Base-by-base conservation (phyloP, 2,113 vertebrate genomes). In the Eleginops maclovinus region DNA sequence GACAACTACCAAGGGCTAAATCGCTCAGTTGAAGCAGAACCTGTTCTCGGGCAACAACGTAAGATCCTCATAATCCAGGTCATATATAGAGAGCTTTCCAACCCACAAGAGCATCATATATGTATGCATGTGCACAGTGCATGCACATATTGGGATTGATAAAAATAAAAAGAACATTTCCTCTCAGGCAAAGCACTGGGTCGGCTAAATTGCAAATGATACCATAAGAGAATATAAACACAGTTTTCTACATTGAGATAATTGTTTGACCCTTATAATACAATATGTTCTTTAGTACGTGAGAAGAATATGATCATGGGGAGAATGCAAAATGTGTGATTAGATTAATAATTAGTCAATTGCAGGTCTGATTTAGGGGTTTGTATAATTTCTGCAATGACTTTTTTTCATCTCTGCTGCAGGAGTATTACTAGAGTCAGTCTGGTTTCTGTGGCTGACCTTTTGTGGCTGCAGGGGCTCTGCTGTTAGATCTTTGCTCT, bases 1-100 rank as follows among this genome's bases (percentile, higher is more conserved):
- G 83, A 92, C 90, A 89, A 86, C 75, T 73, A 90, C 90, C 81
- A 51, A 81, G 76, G 83, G 92, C 88, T 81, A 88, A 91, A 92
- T 89, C 62, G 75, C 81, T 89, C 79, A 87, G 77, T 72, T 87
- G 81, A 90, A 89, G 86, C 88, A 85, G 70, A 92, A 87, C 80
- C 81, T 80, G 81, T 88, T 90, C 78, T 84, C 88, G 71, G 73
- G 82, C 82, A 82, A 82, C 31, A 66, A 81, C 4, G 53, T 53
- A 74, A 71, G 79, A 82, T 87, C 78, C 84, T 62, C 74, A 72
- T 82, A 77, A 86, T 89, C 75, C 84, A 83, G 87, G 89, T 93
- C 88, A 92, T 61, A 72, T 71, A 83, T 9, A 68, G 55, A 81
- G 54, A 66, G 58, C 66, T 65, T 58, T 63, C 61, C 31, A 75